A percentile compares a stretch with the other conserved stretches of the same genome.
These are phyloP conservation scores for Otolemur garnettii DNA, from an alignment of 2,113 vertebrate species.

Conservation along the genomic window DNA sequence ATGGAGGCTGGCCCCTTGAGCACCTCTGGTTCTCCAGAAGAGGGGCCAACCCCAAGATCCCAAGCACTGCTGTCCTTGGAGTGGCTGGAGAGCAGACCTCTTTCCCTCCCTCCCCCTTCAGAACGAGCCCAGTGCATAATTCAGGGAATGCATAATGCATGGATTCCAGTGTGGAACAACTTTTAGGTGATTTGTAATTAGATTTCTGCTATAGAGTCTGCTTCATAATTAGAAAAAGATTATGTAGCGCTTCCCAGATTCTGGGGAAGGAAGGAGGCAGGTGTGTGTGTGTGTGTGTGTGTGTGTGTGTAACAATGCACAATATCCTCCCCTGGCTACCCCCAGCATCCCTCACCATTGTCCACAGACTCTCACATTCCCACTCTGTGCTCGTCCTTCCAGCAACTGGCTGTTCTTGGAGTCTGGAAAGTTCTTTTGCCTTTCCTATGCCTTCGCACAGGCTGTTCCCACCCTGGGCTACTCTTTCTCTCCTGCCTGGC, in stretches of 20 bases:
- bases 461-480: not conserved
- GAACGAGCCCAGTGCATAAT: slow-evolving; percentile 85
- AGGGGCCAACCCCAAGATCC: not conserved
- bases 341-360: not conserved
- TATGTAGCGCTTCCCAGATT: slow-evolving; percentile 84
- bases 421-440: not conserved
- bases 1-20: slow-evolving; percentile 79
- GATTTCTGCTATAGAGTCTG: slow-evolving; percentile 89
- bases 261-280: slow-evolving; percentile 34
- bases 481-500: not conserved
- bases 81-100: slow-evolving; percentile 79
- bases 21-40: not conserved
- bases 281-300: slow-evolving; percentile 1
- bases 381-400: not conserved
- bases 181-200: slow-evolving; percentile 89
- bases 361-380: not conserved
- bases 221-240: slow-evolving; percentile 88
- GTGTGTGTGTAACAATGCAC: not conserved
- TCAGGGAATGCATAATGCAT: slow-evolving; percentile 88
- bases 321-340: not conserved
- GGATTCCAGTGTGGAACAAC: slow-evolving; percentile 89
- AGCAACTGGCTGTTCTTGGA: not conserved
- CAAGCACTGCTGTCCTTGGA: slow-evolving; percentile 73
- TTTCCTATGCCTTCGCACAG: not conserved
- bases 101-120: slow-evolving; percentile 41